A percentile compares a stretch with the other conserved stretches of the same genome.
phyloP scores from a whole-genome alignment of 1,140 invertebrate genomes.

The Batillaria attramentaria region DNA sequence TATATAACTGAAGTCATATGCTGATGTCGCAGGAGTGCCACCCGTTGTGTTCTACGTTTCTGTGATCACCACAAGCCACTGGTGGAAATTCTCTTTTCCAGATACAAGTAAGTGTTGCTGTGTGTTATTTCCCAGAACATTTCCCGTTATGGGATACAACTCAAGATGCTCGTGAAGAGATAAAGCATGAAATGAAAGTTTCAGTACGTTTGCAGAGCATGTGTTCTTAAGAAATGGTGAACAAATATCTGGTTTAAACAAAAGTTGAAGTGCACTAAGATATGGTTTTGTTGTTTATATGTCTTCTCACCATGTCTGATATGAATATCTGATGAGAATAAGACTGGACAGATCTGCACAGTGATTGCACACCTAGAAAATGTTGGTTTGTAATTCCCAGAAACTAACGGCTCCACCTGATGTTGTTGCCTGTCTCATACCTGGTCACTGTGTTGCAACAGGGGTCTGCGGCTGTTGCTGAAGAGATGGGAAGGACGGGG shows the following conservation, averaged over 20 bases:
- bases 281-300: too few relatives aligned
- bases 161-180: too few relatives aligned
- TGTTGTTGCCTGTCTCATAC: not conserved
- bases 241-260: too few relatives aligned
- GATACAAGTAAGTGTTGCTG: constrained; percentile 60
- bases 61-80: constrained; percentile 60
- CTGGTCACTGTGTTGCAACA: constrained; percentile 37
- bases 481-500: constrained; percentile 63
- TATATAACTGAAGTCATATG: too few relatives aligned
- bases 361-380: not conserved
- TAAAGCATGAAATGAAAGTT: too few relatives aligned
- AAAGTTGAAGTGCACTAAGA: too few relatives aligned
- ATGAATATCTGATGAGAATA: not conserved
- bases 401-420: not conserved
- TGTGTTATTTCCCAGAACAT: not conserved
- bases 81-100: constrained; percentile 55
- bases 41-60: constrained; percentile 60
- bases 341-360: not conserved
- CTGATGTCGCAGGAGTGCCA: constrained; percentile 49
- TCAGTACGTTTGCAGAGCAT: too few relatives aligned
- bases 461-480: constrained; percentile 62
- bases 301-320: too few relatives aligned
- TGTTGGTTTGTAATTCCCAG: not conserved
- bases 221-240: too few relatives aligned
- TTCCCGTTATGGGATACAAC: not conserved